Conservation (phyloP, 1,140 invertebrate genomes). For the Pseudomyrmex gracilis region DNA sequence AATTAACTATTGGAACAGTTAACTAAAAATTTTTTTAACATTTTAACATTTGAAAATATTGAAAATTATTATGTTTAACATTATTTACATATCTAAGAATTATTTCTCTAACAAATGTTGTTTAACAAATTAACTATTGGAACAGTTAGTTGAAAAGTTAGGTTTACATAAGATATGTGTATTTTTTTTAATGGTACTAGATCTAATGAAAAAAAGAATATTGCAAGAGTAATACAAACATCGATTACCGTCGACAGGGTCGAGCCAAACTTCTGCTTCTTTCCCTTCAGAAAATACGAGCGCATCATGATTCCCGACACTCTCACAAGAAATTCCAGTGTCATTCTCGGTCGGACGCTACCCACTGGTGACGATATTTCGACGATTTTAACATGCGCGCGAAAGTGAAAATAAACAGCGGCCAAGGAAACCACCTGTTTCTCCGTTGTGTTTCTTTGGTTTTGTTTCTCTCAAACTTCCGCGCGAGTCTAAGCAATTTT, state of each 20-base stretch:
- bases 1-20: too few relatives aligned
- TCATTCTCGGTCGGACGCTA: constrained; percentile 76
- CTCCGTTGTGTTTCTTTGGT: background rate
- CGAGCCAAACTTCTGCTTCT: constrained; percentile 80
- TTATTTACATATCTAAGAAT: too few relatives aligned
- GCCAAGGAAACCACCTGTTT: constrained; percentile 73
- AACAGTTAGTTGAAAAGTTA: too few relatives aligned
- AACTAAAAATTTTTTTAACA: too few relatives aligned
- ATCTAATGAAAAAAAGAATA: constrained; percentile 14
- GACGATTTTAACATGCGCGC: constrained; percentile 66
- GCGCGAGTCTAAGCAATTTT: background rate
- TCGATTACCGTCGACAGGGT: constrained; percentile 82
- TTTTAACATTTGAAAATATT: too few relatives aligned
- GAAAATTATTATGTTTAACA: too few relatives aligned
- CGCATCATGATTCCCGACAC: constrained; percentile 79
- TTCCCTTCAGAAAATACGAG: constrained; percentile 79
- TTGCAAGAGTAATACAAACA: constrained; percentile 56
- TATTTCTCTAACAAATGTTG: too few relatives aligned
- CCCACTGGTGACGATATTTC: constrained; percentile 28
- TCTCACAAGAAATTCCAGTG: constrained; percentile 79
- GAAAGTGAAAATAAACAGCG: constrained; percentile 51
- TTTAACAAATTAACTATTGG: too few relatives aligned
- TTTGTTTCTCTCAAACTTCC: background rate
- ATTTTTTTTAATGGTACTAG: background rate
- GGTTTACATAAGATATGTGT: background rate